phyloP scores from a whole-genome alignment of 1,140 invertebrate species.

The Lerema accius region DNA sequence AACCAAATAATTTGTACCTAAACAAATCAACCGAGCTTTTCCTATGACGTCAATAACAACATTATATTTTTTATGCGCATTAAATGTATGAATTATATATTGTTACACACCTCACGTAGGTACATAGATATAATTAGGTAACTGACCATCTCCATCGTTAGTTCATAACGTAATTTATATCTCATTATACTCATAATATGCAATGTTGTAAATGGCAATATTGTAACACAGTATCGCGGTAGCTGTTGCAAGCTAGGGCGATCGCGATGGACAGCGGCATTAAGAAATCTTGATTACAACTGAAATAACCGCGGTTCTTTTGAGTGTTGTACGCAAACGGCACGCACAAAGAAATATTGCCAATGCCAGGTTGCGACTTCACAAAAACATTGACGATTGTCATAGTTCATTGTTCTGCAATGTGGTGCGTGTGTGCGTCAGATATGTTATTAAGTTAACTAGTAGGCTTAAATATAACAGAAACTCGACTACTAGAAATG shows the following conservation, averaged over 20 bases:
- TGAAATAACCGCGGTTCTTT: conserved; percentile 17
- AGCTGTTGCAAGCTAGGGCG: conserved; percentile 28
- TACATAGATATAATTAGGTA: conserved; percentile 14
- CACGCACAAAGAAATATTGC: conserved; percentile 20
- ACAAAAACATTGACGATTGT: conserved; percentile 21
- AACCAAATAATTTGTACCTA: too few species aligned
- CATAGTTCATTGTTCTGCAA: conserved; percentile 22
- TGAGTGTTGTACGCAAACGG: conserved; percentile 12
- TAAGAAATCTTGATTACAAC: conserved; percentile 27
- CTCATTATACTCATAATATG: conserved; percentile 31
- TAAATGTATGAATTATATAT: too few species aligned
- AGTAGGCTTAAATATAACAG: too few species aligned
- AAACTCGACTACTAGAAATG: too few species aligned
- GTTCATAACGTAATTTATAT: conserved; percentile 28
- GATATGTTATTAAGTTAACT: too few species aligned
- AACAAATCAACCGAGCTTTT: too few species aligned
- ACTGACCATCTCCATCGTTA: conserved; percentile 9
- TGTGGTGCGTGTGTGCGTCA: conserved; percentile 8
- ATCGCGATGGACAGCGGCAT: conserved; percentile 24
- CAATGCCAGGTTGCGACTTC: conserved; percentile 18
- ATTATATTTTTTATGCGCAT: too few species aligned
- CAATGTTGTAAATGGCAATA: conserved; percentile 26
- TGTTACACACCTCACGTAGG: too few species aligned
- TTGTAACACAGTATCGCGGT: conserved; percentile 19
- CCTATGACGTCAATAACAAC: too few species aligned